Conservation (phyloP, 2,797 vertebrate genomes). For the Labroides dimidiatus region DNA sequence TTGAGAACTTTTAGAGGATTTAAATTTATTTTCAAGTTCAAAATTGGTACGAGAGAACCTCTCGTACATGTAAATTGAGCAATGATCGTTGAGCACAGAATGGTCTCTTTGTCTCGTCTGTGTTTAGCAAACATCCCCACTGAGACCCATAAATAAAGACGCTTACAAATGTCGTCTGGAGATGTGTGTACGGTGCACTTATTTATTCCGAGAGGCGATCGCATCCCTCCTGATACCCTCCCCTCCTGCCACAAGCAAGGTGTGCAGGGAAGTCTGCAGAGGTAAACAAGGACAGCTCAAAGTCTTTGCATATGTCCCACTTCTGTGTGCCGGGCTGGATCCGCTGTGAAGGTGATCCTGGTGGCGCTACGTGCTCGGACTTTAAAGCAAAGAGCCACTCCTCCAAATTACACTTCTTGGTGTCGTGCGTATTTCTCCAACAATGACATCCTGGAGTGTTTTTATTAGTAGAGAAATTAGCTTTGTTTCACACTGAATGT, state of each 20-base stretch:
- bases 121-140: slow-evolving; percentile 50
- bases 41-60: too few relatives aligned
- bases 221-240: slow-evolving; percentile 55
- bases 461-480: slow-evolving; percentile 1
- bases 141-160: slow-evolving; percentile 53
- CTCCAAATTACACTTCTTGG: slow-evolving; percentile 22
- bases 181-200: slow-evolving; percentile 48
- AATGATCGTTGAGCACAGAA: not conserved
- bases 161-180: slow-evolving; percentile 44
- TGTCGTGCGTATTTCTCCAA: slow-evolving; percentile 9
- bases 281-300: slow-evolving; percentile 80
- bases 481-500: not conserved
- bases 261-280: slow-evolving; percentile 46
- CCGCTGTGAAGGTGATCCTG: slow-evolving; percentile 69
- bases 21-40: too few relatives aligned
- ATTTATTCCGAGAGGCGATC: slow-evolving; percentile 75
- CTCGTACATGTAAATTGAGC: not conserved
- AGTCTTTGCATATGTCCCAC: slow-evolving; percentile 65
- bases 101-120: slow-evolving; percentile 44
- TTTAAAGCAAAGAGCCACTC: slow-evolving; percentile 32
- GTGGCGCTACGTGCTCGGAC: slow-evolving; percentile 52
- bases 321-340: slow-evolving; percentile 60
- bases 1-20: too few relatives aligned
- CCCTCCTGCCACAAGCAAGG: slow-evolving; percentile 64
- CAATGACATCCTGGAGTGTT: not conserved